Evolutionary conservation across 2,797 vertebrate species (phyloP).

Genomic region (Syngnathus acus): DNA sequence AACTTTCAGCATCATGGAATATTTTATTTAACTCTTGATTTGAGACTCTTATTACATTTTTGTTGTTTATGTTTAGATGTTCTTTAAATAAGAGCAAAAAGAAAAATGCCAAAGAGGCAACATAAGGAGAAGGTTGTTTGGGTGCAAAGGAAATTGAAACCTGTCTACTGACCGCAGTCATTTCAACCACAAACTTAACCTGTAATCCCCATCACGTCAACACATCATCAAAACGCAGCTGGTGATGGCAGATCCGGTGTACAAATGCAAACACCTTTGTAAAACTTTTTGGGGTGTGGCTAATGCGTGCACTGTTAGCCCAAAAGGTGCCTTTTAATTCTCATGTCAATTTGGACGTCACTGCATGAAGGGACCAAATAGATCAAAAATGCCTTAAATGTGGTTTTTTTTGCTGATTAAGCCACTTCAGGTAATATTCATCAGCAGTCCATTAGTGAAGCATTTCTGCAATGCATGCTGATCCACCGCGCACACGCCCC

Average conservation of each 20-base stretch:
- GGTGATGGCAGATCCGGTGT: neutral
- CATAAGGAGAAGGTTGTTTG: neutral
- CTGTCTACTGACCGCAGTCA: neutral
- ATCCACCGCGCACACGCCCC: slow-evolving; percentile 6
- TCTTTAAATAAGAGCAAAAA: too few species aligned
- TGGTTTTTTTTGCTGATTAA: neutral
- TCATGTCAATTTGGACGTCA: neutral
- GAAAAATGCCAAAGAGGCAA: neutral
- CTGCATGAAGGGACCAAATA: too few species aligned
- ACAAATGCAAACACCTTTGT: neutral
- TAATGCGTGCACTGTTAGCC: neutral
- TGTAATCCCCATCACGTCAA: neutral
- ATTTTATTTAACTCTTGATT: neutral
- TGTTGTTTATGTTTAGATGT: too few species aligned
- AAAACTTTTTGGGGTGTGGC: neutral
- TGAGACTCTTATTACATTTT: too few species aligned
- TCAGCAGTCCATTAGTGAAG: neutral
- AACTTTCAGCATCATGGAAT: neutral
- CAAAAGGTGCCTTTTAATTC: too few species aligned
- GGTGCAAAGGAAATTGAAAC: neutral
- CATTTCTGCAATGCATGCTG: neutral
- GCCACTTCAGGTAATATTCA: neutral
- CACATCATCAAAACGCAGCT: neutral
- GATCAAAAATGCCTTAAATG: neutral
- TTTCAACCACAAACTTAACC: neutral